Evolutionary conservation across 2,113 vertebrate species (phyloP).

Genomic region (Actenoides hombroni): DNA sequence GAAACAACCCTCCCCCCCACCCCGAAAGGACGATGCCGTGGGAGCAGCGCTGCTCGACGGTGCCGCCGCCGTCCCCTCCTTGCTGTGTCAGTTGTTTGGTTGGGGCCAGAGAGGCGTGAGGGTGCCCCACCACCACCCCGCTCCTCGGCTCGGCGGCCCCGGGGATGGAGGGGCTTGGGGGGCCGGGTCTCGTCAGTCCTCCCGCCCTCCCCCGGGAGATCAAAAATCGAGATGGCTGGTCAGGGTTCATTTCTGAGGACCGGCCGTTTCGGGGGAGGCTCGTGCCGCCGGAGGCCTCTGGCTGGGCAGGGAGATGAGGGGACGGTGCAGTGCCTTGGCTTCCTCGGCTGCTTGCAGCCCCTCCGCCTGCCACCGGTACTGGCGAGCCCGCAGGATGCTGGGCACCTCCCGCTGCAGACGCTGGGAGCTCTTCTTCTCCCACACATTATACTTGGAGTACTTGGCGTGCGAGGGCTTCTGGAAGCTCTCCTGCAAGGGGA

Average conservation of each 20-base stretch:
- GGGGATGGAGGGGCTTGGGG: slow-evolving; percentile 48
- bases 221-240: slow-evolving; percentile 37
- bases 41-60: slow-evolving; percentile 74
- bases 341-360: slow-evolving; percentile 84
- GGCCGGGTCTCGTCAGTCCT: slow-evolving; percentile 40
- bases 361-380: slow-evolving; percentile 82
- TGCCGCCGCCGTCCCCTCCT: slow-evolving; percentile 83
- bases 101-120: slow-evolving; percentile 35
- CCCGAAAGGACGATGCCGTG: slow-evolving; percentile 79
- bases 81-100: slow-evolving; percentile 79
- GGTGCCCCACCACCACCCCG: background rate
- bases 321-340: slow-evolving; percentile 78
- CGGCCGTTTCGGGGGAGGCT: slow-evolving; percentile 80
- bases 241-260: slow-evolving; percentile 85
- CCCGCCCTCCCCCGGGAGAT: slow-evolving; percentile 58
- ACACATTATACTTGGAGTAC: slow-evolving; percentile 87
- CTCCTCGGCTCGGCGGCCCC: slow-evolving; percentile 30
- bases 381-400: slow-evolving; percentile 82
- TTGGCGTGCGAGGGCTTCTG: slow-evolving; percentile 84
- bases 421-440: slow-evolving; percentile 88
- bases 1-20: slow-evolving; percentile 44
- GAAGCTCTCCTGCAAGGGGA: slow-evolving; percentile 78
- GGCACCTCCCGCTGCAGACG: slow-evolving; percentile 86
- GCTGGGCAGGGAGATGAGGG: slow-evolving; percentile 87
- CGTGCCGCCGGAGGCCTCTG: slow-evolving; percentile 76